Evolutionary conservation across 2,797 vertebrate genomes (phyloP).

Genomic region (Lutra lutra): DNA sequence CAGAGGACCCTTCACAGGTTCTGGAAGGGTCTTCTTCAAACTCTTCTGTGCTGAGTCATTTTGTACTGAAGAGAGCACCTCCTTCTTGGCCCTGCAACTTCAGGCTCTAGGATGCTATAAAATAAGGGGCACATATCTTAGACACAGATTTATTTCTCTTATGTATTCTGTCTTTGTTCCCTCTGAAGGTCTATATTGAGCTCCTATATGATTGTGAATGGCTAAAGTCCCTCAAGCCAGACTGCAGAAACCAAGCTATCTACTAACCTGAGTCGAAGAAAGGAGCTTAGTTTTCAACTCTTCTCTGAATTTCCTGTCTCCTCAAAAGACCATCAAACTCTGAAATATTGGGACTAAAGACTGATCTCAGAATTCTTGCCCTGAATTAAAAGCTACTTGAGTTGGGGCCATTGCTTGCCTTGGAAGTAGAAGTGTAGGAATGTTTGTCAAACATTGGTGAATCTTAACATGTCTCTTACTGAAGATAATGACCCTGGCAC

Average conservation of each 20-base stretch:
- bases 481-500: slow-evolving; percentile 24
- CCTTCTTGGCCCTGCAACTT: slow-evolving; percentile 37
- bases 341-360: slow-evolving; percentile 4
- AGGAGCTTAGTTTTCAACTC: slow-evolving; percentile 32
- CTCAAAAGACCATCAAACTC: slow-evolving; percentile 22
- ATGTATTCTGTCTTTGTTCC: slow-evolving; percentile 50
- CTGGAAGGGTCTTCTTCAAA: slow-evolving; percentile 66
- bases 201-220: slow-evolving; percentile 47
- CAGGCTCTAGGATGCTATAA: slow-evolving; percentile 67
- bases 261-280: slow-evolving; percentile 34
- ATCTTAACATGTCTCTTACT: not conserved
- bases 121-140: slow-evolving; percentile 59
- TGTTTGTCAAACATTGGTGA: slow-evolving; percentile 13
- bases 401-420: slow-evolving; percentile 17
- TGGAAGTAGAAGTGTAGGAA: not conserved
- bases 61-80: slow-evolving; percentile 81
- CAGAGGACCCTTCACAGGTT: slow-evolving; percentile 62
- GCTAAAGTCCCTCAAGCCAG: not conserved
- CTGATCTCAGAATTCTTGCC: slow-evolving; percentile 7
- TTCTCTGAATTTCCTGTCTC: not conserved
- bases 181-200: not conserved
- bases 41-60: slow-evolving; percentile 61
- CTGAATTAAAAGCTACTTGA: not conserved
- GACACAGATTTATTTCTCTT: slow-evolving; percentile 52
- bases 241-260: slow-evolving; percentile 52